These are phyloP conservation scores for Aphelocoma coerulescens DNA, from an alignment of 2,113 vertebrate genomes.

Conservation along the genomic window DNA sequence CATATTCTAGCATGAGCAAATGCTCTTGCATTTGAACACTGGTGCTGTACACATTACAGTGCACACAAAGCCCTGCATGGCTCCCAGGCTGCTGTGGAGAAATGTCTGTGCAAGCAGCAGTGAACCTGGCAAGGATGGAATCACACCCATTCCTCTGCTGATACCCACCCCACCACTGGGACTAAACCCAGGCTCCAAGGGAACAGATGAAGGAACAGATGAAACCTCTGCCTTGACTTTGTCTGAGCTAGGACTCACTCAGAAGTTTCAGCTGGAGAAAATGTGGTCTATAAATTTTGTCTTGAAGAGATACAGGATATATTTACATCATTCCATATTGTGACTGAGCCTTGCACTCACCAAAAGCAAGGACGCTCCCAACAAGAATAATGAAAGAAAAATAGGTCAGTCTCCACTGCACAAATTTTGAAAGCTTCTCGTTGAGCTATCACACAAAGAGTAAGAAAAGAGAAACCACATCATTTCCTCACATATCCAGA, in stretches of 20 bases:
- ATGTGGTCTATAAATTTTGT: neutral
- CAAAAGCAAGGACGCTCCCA: neutral
- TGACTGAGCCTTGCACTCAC: neutral
- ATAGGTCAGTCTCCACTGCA: neutral
- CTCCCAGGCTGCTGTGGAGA: neutral
- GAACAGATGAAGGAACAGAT: neutral
- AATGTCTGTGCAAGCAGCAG: neutral
- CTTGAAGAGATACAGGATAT: neutral
- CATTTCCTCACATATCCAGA: neutral
- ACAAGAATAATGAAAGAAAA: neutral
- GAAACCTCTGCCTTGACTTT: neutral
- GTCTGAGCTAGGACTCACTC: neutral
- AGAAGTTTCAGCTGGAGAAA: neutral
- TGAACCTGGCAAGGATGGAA: neutral
- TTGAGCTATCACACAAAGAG: neutral
- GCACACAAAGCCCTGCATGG: fast-evolving
- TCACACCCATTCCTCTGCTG: neutral
- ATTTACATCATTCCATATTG: neutral
- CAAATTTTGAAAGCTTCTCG: neutral
- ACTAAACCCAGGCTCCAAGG: neutral
- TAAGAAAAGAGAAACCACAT: neutral
- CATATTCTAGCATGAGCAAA: neutral
- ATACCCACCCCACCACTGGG: neutral
- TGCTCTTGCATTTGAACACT: neutral
- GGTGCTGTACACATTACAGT: neutral